Evolutionary conservation across 2,113 vertebrate genomes (phyloP).

Genomic region (Spea multiplicata): DNA sequence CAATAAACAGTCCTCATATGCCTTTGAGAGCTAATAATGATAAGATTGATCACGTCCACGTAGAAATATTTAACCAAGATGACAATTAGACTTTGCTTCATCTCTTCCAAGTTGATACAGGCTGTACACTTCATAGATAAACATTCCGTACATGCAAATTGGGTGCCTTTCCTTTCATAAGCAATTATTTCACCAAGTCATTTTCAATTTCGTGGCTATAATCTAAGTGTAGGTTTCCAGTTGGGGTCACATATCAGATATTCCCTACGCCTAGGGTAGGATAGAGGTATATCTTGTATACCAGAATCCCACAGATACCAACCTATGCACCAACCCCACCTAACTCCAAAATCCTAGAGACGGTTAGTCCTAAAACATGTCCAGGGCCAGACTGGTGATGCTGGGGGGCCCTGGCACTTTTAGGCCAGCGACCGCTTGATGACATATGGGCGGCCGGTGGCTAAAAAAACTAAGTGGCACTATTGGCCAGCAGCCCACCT

Average conservation of each 20-base stretch:
- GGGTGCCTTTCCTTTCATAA: not conserved
- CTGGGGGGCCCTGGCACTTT: no score
- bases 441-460: no score
- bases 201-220: not conserved
- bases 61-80: constrained; percentile 45
- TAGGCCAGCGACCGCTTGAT: no score
- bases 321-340: no score
- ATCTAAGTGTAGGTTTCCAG: not conserved
- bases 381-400: no score
- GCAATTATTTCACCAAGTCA: constrained; percentile 23
- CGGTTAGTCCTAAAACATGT: no score
- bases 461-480: no score
- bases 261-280: no score
- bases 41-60: constrained; percentile 31
- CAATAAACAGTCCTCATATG: constrained; percentile 4
- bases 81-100: constrained; percentile 30
- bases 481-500: no score
- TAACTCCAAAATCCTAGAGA: no score
- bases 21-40: constrained; percentile 17
- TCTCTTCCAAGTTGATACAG: constrained; percentile 30
- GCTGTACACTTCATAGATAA: constrained; percentile 3
- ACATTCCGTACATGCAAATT: not conserved
- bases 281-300: no score
- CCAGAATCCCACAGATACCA: no score
- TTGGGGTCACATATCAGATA: not conserved